Evolutionary conservation across 2,888 invertebrate species (phyloP).

Genomic region (Polyommatus iphigenia): DNA sequence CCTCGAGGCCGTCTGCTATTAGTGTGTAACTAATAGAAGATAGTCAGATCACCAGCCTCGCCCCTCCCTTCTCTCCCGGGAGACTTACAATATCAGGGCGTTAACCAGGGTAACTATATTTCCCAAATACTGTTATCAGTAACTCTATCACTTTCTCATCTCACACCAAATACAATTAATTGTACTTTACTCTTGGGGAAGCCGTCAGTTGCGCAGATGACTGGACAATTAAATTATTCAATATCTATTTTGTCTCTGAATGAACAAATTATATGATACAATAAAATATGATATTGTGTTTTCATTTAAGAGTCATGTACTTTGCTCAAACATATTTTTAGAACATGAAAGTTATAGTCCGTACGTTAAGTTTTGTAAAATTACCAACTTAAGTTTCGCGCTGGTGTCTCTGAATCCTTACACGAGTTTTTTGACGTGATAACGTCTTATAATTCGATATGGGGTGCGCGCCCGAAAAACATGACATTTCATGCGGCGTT

Average conservation of each 20-base stretch:
- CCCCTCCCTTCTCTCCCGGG: not conserved
- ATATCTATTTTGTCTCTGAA: not conserved
- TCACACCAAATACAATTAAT: not conserved
- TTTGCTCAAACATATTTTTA: not conserved
- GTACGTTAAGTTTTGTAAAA: too few relatives aligned
- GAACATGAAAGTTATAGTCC: not conserved
- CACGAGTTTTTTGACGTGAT: too few relatives aligned
- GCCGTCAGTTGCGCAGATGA: not conserved
- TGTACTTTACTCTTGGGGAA: not conserved
- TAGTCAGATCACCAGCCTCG: not conserved
- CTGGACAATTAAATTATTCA: not conserved
- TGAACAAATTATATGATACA: not conserved
- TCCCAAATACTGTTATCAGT: not conserved
- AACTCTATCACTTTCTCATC: conserved; percentile 5
- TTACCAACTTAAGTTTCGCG: not conserved
- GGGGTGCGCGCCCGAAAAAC: too few relatives aligned
- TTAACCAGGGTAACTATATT: not conserved
- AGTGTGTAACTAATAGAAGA: not conserved
- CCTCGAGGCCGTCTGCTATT: not conserved
- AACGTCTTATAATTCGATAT: too few relatives aligned
- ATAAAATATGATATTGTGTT: too few relatives aligned
- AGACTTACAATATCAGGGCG: not conserved
- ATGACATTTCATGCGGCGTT: too few relatives aligned
- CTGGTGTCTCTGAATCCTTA: not conserved
- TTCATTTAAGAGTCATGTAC: not conserved